Conservation (phyloP, 2,797 vertebrate species). For the Pyrocephalus nanus region DNA sequence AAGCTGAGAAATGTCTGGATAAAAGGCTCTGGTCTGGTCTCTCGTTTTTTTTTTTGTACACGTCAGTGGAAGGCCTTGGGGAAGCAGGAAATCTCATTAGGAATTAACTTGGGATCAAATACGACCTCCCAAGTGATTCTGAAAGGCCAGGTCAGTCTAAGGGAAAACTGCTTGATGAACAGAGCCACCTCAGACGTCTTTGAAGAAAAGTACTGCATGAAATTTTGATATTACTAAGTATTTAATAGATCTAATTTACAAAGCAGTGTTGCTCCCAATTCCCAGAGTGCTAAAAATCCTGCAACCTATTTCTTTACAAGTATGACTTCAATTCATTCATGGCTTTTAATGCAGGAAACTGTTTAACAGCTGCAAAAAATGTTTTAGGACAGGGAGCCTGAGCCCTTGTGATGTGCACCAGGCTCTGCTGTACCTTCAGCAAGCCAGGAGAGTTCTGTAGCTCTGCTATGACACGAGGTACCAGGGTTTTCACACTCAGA, state of each 20-base stretch:
- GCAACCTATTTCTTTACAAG: constrained; percentile 23
- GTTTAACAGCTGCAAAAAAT: constrained; percentile 8
- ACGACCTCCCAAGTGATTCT: neutral
- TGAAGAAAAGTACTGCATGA: neutral
- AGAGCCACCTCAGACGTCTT: neutral
- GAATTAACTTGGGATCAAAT: constrained; percentile 36
- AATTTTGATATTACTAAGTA: constrained; percentile 51
- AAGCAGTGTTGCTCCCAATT: constrained; percentile 23
- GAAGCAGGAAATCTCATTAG: constrained; percentile 17
- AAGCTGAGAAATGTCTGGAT: neutral
- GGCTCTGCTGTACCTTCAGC: neutral
- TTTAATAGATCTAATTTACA: constrained; percentile 52
- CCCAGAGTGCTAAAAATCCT: constrained; percentile 34
- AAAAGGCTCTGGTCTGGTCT: neutral
- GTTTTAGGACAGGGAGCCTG: neutral
- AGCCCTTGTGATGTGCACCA: neutral
- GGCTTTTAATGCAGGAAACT: constrained; percentile 31
- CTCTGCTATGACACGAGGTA: neutral
- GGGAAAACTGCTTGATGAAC: neutral
- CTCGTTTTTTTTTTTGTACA: neutral
- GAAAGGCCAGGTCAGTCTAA: neutral
- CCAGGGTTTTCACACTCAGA: neutral
- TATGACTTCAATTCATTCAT: neutral
- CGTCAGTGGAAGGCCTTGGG: neutral
- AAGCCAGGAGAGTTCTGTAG: neutral